Conservation (phyloP, 1,140 invertebrate genomes). For the Gerris buenoi region DNA sequence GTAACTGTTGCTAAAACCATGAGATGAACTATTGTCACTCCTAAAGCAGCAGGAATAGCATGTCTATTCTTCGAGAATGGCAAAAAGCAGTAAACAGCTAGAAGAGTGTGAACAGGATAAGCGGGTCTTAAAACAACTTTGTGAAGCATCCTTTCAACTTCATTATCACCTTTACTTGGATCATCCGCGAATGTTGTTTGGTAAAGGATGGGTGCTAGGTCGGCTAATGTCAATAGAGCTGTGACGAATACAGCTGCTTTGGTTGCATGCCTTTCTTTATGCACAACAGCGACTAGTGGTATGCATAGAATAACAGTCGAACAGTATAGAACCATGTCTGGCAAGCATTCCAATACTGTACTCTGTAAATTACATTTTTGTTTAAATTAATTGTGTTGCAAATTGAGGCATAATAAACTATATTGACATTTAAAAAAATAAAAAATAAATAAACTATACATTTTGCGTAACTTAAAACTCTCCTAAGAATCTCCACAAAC, state of each 20-base stretch:
- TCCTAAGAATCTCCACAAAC: too few relatives aligned
- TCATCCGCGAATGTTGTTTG: background rate
- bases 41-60: conserved; percentile 43
- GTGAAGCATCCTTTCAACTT: background rate
- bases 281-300: conserved; percentile 20
- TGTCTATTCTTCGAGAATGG: conserved; percentile 51
- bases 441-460: too few relatives aligned
- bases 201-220: conserved; percentile 19
- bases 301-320: conserved; percentile 15
- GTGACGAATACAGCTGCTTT: background rate
- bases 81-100: conserved; percentile 63
- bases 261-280: conserved; percentile 19
- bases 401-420: too few relatives aligned
- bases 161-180: background rate
- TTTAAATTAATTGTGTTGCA: background rate
- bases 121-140: conserved; percentile 36
- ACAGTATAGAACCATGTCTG: conserved; percentile 21
- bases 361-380: background rate
- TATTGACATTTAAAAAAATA: too few relatives aligned
- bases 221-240: conserved; percentile 26
- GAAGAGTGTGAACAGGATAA: conserved; percentile 49
- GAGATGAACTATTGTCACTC: conserved; percentile 46
- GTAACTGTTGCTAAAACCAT: conserved; percentile 45
- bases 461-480: too few relatives aligned
- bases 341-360: conserved; percentile 9